phyloP scores from a whole-genome alignment of 2,113 vertebrate genomes.

The Alligator sinensis region DNA sequence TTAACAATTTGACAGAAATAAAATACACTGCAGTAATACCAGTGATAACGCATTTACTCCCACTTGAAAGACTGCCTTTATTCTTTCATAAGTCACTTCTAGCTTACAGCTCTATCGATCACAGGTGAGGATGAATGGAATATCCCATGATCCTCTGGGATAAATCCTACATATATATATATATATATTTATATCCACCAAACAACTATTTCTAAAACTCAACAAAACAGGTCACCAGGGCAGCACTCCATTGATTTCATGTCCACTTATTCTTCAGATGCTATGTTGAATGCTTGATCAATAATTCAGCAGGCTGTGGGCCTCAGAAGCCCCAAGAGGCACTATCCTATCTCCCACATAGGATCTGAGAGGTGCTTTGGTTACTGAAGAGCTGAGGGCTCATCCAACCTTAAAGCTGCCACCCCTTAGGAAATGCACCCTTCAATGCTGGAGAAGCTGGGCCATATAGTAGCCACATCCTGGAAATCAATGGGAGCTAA shows the following conservation, averaged over 20 bases:
- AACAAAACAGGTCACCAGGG: conserved; percentile 75
- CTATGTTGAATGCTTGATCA: conserved; percentile 67
- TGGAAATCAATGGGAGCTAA: not conserved
- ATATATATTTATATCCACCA: conserved; percentile 69
- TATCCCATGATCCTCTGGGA: conserved; percentile 77
- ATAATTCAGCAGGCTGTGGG: conserved; percentile 74
- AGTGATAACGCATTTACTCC: conserved; percentile 61
- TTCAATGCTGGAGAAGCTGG: not conserved
- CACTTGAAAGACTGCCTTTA: conserved; percentile 72
- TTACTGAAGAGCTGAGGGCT: conserved; percentile 10
- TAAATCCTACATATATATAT: conserved; percentile 70
- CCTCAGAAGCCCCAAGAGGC: conserved; percentile 52
- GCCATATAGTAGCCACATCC: not conserved
- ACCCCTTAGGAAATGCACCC: not conserved
- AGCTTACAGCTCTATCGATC: conserved; percentile 73
- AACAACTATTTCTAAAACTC: conserved; percentile 79
- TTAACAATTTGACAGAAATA: conserved; percentile 75
- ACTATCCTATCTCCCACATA: conserved; percentile 43
- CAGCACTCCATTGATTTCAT: conserved; percentile 74
- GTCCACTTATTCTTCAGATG: conserved; percentile 74
- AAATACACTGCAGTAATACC: conserved; percentile 51
- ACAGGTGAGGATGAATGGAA: conserved; percentile 71
- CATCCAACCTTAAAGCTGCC: not conserved
- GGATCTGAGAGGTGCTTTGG: conserved; percentile 31
- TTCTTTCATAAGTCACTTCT: conserved; percentile 75